Evolutionary conservation across 2,888 invertebrate genomes (phyloP), one percentile per base, ranked within the genome.

Genomic region (Lasioglossum calceatum): DNA sequence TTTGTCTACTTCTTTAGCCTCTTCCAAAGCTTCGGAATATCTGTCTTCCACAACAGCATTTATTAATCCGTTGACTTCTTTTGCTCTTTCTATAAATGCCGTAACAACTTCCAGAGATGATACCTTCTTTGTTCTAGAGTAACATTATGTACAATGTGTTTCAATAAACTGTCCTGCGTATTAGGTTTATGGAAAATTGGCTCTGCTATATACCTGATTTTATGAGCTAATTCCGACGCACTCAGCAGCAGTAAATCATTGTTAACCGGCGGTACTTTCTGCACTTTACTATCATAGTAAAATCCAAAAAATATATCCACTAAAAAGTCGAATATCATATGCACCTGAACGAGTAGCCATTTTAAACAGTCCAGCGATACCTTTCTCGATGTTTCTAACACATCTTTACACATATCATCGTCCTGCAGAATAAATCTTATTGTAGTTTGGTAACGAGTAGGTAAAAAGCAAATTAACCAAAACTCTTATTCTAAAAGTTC

Each of bases 31-130:
- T 4, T 96, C 97, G 14, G 97, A 96, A 93, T 97, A 99, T 79
- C 98, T 96, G 61, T 98, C 97, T 92, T 98, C 98, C 0, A 98
- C 98, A 0, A 99, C 96, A 0, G 98, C 97, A 95, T 99, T 99
- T 70, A 99, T 92, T 23, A 97, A 94, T 0, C 96, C 96, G 94
- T 99, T 98, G 64, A 98, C 97, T 93, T 97, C 96, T 88, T 97
- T 96, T 75, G 98, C 98, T 90, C 98, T 96, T 75, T 97, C 97
- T 88, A 98, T 97, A 93, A 97, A 98, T 3, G 97, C 96, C 85
- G 95, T 95, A 0, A 98, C 97, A 32, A 98, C 96, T 86, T 97
- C 96, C 92, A 97, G 97, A 3, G 97, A 97, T 75, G 96, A 97
- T 14, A 98, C 88, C 92, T 97, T 95, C 77, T 96, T 96, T 36